Evolutionary conservation across 1,140 invertebrate species (phyloP).

Genomic region (Calephelis nemesis): DNA sequence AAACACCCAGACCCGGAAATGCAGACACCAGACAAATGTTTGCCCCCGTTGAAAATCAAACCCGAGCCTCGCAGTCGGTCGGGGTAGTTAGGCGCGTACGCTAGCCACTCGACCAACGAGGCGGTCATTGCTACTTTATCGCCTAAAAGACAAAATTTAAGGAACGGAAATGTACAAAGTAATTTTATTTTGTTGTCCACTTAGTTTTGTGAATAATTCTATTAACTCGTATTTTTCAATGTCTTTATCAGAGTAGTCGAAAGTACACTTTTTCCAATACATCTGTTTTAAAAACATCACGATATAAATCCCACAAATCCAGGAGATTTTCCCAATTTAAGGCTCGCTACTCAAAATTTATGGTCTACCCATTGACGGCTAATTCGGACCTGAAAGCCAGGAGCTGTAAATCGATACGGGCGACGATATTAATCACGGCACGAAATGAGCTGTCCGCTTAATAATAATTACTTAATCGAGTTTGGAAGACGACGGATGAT

Average conservation of each 20-base stretch:
- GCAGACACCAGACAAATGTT: too few species aligned
- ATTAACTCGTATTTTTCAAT: too few species aligned
- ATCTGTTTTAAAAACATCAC: not conserved
- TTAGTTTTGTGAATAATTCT: too few species aligned
- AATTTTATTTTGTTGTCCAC: constrained; percentile 75
- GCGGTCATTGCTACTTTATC: constrained; percentile 57
- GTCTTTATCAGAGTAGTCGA: not conserved
- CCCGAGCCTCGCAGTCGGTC: too few species aligned
- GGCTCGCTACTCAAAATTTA: constrained; percentile 9
- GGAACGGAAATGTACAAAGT: constrained; percentile 72
- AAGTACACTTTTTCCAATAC: constrained; percentile 7
- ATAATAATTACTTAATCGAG: not conserved
- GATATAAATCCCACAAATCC: constrained; percentile 9
- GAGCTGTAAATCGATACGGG: constrained; percentile 1
- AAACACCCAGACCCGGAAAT: too few species aligned
- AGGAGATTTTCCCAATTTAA: constrained; percentile 10
- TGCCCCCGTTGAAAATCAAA: too few species aligned
- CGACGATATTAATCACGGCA: constrained; percentile 3
- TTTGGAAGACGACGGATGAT: not conserved
- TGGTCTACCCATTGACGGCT: constrained; percentile 4
- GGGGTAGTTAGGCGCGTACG: too few species aligned
- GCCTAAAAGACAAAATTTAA: constrained; percentile 67
- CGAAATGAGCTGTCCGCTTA: not conserved
- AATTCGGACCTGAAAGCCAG: constrained; percentile 11
- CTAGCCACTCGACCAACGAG: too few species aligned